Conservation (phyloP, 2,797 vertebrate species). For the Rhabdophis nuchalis region DNA sequence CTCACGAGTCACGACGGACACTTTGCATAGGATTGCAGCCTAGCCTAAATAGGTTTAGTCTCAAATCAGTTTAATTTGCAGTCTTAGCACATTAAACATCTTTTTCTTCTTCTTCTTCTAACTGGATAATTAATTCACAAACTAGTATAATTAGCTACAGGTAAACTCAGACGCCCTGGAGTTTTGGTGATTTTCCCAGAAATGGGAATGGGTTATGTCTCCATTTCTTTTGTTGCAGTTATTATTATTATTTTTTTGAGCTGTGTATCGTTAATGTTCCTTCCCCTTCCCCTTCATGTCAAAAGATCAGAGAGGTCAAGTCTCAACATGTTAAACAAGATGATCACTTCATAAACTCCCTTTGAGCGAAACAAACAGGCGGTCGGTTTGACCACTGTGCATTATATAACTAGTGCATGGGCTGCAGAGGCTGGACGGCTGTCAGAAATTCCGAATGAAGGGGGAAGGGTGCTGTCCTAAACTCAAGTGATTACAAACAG, state of each 20-base stretch:
- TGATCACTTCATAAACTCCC: constrained; percentile 28
- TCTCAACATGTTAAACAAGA: background rate
- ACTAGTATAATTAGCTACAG: constrained; percentile 50
- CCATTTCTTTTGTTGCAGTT: constrained; percentile 16
- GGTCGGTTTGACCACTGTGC: constrained; percentile 41
- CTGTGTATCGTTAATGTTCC: background rate
- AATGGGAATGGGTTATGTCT: constrained; percentile 18
- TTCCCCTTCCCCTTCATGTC: background rate
- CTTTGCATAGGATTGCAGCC: background rate
- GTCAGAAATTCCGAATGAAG: constrained; percentile 69
- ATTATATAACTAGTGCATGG: constrained; percentile 67
- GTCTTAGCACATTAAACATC: constrained; percentile 1
- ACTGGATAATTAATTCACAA: constrained; percentile 41
- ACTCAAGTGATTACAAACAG: constrained; percentile 46
- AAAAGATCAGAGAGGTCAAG: constrained; percentile 22
- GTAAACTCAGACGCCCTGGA: constrained; percentile 47
- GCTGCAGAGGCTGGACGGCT: constrained; percentile 56
- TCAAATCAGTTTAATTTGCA: background rate
- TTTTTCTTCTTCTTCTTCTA: background rate
- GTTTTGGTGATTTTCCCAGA: constrained; percentile 16
- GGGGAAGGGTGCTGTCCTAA: constrained; percentile 45
- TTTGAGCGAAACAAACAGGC: background rate
- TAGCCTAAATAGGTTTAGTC: background rate
- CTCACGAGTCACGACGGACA: no score
- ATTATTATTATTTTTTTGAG: background rate